Evolutionary conservation across 2,888 invertebrate species (phyloP).

Genomic region (Metellina segmentata): DNA sequence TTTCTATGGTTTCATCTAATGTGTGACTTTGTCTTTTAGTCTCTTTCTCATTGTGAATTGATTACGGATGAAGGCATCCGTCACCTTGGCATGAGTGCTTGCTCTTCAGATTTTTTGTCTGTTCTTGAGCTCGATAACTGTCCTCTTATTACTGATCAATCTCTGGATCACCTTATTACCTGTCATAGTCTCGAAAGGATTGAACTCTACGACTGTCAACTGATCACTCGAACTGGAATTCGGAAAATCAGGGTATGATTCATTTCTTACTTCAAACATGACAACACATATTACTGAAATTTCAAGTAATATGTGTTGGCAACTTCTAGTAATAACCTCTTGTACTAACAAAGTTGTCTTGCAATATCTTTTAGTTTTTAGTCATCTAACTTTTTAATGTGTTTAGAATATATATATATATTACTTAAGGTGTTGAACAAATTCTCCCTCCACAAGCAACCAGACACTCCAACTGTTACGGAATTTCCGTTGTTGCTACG

Average conservation of each 20-base stretch:
- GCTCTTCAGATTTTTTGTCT: constrained; percentile 95
- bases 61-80: constrained; percentile 99
- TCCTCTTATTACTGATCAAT: constrained; percentile 97
- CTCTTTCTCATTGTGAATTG: constrained; percentile 98
- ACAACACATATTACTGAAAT: no score
- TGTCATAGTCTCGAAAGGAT: constrained; percentile 98
- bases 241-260: constrained; percentile 92
- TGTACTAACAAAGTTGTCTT: no score
- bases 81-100: constrained; percentile 94
- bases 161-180: constrained; percentile 95
- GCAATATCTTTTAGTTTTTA: no score
- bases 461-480: no score
- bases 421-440: no score
- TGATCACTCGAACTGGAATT: constrained; percentile 98
- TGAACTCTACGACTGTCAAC: constrained; percentile 99
- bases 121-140: constrained; percentile 99
- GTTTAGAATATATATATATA: not conserved
- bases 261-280: not conserved
- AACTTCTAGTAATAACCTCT: no score
- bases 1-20: not conserved
- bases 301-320: no score
- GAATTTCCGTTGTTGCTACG: no score
- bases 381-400: constrained; percentile 82
- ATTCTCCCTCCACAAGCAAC: no score
- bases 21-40: constrained; percentile 84